Evolutionary conservation across 2,113 vertebrate genomes (phyloP).

Genomic region (Lasiurus borealis): DNA sequence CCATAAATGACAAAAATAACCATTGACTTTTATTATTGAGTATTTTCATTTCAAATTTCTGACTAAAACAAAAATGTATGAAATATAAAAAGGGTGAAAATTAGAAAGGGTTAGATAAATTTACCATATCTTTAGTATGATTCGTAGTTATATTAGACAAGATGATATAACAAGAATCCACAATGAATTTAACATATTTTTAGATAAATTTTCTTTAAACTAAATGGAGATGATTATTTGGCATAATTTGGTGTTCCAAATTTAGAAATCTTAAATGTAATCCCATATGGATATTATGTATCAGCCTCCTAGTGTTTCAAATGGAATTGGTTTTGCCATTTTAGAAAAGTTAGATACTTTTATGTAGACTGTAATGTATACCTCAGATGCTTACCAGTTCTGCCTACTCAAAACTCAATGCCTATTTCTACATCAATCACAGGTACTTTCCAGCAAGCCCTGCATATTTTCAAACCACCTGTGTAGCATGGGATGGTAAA

Average conservation of each 20-base stretch:
- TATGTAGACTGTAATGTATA: not conserved
- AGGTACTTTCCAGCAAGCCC: not conserved
- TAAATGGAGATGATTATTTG: not conserved
- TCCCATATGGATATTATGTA: not conserved
- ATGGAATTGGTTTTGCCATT: not conserved
- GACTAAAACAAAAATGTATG: not conserved
- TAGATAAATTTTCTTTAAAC: not conserved
- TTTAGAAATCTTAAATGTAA: not conserved
- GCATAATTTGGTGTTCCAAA: not conserved
- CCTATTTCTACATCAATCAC: not conserved
- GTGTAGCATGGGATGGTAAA: accelerated
- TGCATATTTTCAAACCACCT: not conserved
- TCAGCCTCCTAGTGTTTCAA: not conserved
- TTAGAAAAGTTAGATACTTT: not conserved
- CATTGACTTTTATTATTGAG: not conserved
- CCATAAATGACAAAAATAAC: not conserved
- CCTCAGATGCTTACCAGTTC: not conserved
- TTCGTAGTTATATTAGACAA: not conserved
- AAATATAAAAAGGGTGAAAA: not conserved
- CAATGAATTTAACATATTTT: not conserved
- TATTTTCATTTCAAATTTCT: not conserved
- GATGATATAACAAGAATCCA: not conserved
- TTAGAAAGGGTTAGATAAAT: not conserved
- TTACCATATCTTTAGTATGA: not conserved
- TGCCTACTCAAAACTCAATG: not conserved